These are phyloP conservation scores for Microhierax caerulescens DNA, from an alignment of 2,797 vertebrate species.

Conservation along the genomic window DNA sequence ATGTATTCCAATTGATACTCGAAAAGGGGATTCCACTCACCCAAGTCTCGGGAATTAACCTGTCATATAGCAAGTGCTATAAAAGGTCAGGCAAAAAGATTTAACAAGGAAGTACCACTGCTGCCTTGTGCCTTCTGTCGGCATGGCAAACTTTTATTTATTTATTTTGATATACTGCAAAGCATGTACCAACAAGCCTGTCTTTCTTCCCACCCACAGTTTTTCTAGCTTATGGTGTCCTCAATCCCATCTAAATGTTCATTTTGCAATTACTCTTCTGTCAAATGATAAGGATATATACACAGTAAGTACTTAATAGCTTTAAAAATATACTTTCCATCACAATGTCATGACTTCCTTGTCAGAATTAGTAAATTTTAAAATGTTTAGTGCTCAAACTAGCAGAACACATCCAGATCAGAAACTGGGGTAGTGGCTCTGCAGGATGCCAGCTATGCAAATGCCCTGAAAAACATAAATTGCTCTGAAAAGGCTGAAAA, in stretches of 20 bases:
- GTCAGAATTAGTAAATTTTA: constrained; percentile 33
- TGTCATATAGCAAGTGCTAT: neutral
- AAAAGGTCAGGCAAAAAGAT: neutral
- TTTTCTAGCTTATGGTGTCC: constrained; percentile 14
- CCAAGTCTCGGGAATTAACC: neutral
- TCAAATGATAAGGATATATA: constrained; percentile 47
- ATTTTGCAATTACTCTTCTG: constrained; percentile 54
- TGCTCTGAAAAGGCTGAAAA: neutral
- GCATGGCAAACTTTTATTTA: neutral
- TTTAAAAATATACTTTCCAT: constrained; percentile 52
- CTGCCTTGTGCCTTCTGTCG: neutral
- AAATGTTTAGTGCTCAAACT: constrained; percentile 24
- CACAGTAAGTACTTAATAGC: constrained; percentile 46
- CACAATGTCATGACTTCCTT: constrained; percentile 32
- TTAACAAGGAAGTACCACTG: neutral
- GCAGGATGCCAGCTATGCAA: neutral
- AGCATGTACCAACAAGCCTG: neutral
- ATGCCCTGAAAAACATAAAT: constrained; percentile 19
- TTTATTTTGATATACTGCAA: neutral
- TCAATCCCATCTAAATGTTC: constrained; percentile 42
- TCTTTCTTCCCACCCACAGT: constrained; percentile 4
- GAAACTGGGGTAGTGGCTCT: neutral
- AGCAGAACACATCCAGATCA: neutral
- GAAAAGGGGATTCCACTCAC: neutral
- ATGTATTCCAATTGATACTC: neutral